These are phyloP conservation scores for Corythoichthys haematopterus DNA, from an alignment of 2,113 vertebrate genomes.

Conservation along the genomic window DNA sequence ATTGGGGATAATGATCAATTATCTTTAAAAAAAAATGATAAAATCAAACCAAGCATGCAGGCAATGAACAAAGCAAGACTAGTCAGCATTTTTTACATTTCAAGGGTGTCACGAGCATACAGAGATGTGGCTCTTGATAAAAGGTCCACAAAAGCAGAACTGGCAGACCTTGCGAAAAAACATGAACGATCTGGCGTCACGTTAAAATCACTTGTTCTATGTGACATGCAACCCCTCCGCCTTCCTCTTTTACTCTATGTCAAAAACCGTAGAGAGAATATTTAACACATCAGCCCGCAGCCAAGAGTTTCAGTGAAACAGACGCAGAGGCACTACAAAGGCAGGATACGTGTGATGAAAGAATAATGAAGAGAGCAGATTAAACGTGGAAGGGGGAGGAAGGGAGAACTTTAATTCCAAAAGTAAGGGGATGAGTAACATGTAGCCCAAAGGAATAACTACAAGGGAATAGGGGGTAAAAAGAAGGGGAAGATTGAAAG, in stretches of 20 bases:
- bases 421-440: slow-evolving; percentile 59
- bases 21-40: not conserved
- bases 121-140: slow-evolving; percentile 5
- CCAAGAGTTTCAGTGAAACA: slow-evolving; percentile 48
- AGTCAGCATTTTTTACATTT: slow-evolving; percentile 28
- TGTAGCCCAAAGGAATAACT: slow-evolving; percentile 44
- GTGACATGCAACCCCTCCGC: slow-evolving; percentile 15
- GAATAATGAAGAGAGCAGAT: slow-evolving; percentile 66
- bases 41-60: not conserved
- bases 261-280: slow-evolving; percentile 56
- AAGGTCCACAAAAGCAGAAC: slow-evolving; percentile 14
- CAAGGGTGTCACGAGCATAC: slow-evolving; percentile 8
- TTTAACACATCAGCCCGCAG: slow-evolving; percentile 53
- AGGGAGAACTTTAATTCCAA: slow-evolving; percentile 60
- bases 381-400: slow-evolving; percentile 56
- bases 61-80: not conserved
- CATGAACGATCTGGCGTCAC: slow-evolving; percentile 9
- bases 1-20: not conserved
- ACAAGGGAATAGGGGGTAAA: slow-evolving; percentile 22
- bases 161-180: slow-evolving; percentile 37
- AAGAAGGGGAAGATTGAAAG: slow-evolving; percentile 33
- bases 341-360: slow-evolving; percentile 59
- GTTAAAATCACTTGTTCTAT: slow-evolving; percentile 38
- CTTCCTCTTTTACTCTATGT: slow-evolving; percentile 16
- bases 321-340: slow-evolving; percentile 62